Evolutionary conservation across 2,113 vertebrate species (phyloP), one percentile per base, ranked within the genome.

Genomic region (Helogale parvula): DNA sequence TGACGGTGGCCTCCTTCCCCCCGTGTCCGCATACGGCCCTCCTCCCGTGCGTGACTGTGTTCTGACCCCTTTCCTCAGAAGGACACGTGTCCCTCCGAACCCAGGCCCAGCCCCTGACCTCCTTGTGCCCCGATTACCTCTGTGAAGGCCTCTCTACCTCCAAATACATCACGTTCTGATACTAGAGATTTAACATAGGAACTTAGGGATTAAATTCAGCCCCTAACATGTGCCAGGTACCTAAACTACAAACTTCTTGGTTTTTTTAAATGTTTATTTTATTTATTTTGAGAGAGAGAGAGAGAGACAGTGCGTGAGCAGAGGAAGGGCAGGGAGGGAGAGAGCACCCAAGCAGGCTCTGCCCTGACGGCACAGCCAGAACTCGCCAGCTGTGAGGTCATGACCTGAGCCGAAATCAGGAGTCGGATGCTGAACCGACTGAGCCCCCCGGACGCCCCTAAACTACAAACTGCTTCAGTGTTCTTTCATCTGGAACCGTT

Each of bases 11-110:
- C 12, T 4, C 16, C 74, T 14, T 38, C 23, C 8, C 12, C 45
- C n/a, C 0, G 29, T 2, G 88, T 45, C 21, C 5, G 14, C 57
- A 1, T 3, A 0, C 5, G 47, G 35, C 3, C 23, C 14, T 23
- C 23, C 17, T 38, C 16, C 47, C 5, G 23, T 23, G 27, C 2
- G 1, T 1, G 2, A 15, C 52, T 45, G 63, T 38, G 31, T 52
- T 25, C 17, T 71, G 1, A 0, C 6, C 35, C 57, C 21, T 33
- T n/a, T 52, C 31, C 68, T 29, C 11, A 0, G 3, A 15, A 50
- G n/a, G 17, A 38, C 25, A 0, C 14, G 1, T 0, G 50, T 25
- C 63, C 11, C 1, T 4, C 5, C 10, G 27, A 35, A 33, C 33
- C 3, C 25, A 21, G 50, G 33, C 72, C 38, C 33, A 1, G 15